Evolutionary conservation across 2,797 vertebrate genomes (phyloP).

Genomic region (Sylvia borin): DNA sequence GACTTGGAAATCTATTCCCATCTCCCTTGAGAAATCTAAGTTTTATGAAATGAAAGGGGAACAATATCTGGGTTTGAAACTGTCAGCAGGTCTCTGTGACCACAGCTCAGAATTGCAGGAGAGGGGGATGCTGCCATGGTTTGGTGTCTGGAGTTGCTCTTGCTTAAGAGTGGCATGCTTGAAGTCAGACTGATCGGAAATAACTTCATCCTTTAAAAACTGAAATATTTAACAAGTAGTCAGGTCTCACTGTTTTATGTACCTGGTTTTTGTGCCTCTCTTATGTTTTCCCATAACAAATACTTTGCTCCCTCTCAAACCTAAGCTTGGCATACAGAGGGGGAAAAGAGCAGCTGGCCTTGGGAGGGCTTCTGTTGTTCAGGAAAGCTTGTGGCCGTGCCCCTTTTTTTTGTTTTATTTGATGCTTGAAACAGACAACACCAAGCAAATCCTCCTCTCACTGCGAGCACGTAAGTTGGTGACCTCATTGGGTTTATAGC

Average conservation of each 20-base stretch:
- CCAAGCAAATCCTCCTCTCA: not conserved
- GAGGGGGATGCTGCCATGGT: accelerated
- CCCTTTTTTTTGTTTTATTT: not conserved
- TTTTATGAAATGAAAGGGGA: slow-evolving; percentile 31
- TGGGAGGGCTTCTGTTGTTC: not conserved
- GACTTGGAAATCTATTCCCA: not conserved
- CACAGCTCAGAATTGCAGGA: not conserved
- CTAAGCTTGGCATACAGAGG: accelerated
- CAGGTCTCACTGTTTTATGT: not conserved
- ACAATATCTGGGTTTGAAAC: not conserved
- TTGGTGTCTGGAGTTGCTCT: not conserved
- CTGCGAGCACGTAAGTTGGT: not conserved
- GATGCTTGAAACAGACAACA: not conserved
- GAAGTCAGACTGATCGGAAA: not conserved
- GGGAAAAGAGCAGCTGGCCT: not conserved
- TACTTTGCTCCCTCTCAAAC: not conserved
- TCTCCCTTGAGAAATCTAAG: not conserved
- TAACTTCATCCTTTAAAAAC: not conserved
- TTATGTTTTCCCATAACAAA: not conserved
- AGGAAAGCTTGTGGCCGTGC: not conserved
- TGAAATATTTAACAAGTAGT: not conserved
- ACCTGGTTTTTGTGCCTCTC: not conserved
- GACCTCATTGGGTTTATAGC: slow-evolving; percentile 23
- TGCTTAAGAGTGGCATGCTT: not conserved
- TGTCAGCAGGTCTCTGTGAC: not conserved